These are phyloP conservation scores for Drosophila orosa DNA, from an alignment of 1,140 invertebrate genomes.

Conservation along the genomic window DNA sequence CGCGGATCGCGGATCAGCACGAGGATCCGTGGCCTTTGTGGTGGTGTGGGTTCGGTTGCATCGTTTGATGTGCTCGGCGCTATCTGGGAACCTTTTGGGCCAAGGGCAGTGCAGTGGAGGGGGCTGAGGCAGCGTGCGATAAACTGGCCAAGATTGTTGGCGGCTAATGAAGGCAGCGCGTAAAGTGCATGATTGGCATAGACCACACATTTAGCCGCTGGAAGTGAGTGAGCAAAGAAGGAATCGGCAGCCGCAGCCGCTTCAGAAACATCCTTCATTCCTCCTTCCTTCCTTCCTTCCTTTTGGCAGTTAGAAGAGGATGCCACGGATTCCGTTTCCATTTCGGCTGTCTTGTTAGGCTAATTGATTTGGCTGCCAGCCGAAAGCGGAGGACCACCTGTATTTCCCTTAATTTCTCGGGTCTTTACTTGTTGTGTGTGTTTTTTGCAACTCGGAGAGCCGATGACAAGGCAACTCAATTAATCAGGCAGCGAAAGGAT, in stretches of 20 bases:
- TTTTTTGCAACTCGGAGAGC: slow-evolving; percentile 19
- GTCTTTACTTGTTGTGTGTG: slow-evolving; percentile 38
- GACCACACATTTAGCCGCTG: slow-evolving; percentile 69
- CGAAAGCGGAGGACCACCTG: slow-evolving; percentile 56
- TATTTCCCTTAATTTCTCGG: slow-evolving; percentile 20
- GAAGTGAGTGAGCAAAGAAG: slow-evolving; percentile 29
- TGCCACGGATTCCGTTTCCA: slow-evolving; percentile 27
- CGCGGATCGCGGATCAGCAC: neutral
- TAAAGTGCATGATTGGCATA: slow-evolving; percentile 82
- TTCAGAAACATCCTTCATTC: slow-evolving; percentile 27
- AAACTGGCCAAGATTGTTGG: slow-evolving; percentile 60
- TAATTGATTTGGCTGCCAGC: slow-evolving; percentile 70
- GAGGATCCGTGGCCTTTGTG: slow-evolving; percentile 3
- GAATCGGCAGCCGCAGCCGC: slow-evolving; percentile 27
- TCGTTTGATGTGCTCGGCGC: slow-evolving; percentile 41
- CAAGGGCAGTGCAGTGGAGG: neutral
- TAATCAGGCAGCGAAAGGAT: slow-evolving; percentile 65
- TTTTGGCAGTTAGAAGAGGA: slow-evolving; percentile 46
- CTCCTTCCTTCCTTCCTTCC: too few relatives aligned
- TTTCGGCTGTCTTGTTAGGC: slow-evolving; percentile 77
- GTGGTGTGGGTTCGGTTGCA: slow-evolving; percentile 27
- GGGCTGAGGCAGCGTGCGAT: slow-evolving; percentile 32
- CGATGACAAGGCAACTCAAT: slow-evolving; percentile 75
- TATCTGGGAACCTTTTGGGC: slow-evolving; percentile 38
- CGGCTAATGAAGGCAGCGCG: slow-evolving; percentile 72